Evolutionary conservation across 92 coral and sea anemone genomes (phyloP).

Genomic region (Plumapathes pennacea): DNA sequence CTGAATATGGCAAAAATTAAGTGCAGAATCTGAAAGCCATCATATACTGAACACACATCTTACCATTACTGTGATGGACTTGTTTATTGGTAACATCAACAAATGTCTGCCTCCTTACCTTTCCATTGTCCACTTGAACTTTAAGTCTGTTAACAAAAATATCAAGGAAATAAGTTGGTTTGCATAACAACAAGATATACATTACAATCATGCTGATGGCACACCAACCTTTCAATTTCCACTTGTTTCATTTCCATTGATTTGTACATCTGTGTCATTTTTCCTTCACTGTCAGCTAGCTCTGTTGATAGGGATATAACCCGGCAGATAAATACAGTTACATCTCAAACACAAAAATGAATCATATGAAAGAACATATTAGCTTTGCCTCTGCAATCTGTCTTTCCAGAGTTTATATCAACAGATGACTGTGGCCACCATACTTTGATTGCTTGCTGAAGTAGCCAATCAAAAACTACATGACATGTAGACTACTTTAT

Average conservation of each 20-base stretch:
- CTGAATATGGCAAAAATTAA: no score
- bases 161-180: not conserved
- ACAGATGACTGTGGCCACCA: no score
- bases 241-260: slow-evolving; percentile 85
- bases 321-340: not conserved
- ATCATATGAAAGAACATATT: no score
- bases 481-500: not conserved
- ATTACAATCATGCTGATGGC: not conserved
- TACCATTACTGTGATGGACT: no score
- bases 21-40: no score
- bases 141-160: slow-evolving; percentile 46
- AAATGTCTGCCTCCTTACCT: slow-evolving; percentile 33
- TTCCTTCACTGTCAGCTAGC: slow-evolving; percentile 76
- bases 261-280: slow-evolving; percentile 69
- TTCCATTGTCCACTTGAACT: slow-evolving; percentile 77
- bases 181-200: not conserved
- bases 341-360: not conserved
- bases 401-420: no score
- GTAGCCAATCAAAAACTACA: not conserved
- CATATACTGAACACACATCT: no score
- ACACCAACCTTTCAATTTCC: slow-evolving; percentile 76
- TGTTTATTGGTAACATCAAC: no score
- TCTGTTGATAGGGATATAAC: slow-evolving; percentile 57
- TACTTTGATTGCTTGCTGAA: no score
- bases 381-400: no score